Base-by-base conservation (phyloP, 1,140 invertebrate genomes). In the Caenorhabditis brenneri region DNA sequence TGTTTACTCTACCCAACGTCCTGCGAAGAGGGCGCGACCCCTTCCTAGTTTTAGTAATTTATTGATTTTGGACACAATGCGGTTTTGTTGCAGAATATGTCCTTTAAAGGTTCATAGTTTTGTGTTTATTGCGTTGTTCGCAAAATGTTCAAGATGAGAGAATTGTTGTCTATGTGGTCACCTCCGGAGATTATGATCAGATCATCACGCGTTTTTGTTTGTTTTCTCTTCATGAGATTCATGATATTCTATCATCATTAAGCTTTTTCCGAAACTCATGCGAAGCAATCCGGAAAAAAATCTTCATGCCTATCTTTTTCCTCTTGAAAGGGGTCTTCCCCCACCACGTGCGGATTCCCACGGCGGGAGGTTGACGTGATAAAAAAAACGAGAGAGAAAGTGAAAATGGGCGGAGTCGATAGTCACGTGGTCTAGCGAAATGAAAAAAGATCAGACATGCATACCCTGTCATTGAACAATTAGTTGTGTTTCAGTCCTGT, bases 361-460 rank as follows among this genome's bases (percentile, higher is more conserved):
- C 36, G 36, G 65, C 22, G 53, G 53, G 53, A 65, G 65, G 65
- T 74, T 74, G 65, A 74, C 65, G 65, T 74, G 65, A 74, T 74
- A 74, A 74, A 74, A 42, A 46, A 36, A n/a, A n/a, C n/a, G 33
- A 65, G 33, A 65, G 29, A 42, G 33, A 74, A 74, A n/a, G 9
- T 19, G 12, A 42, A 74, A n/a, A 22, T 74, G 36, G 65, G 65
- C 65, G 65, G 65, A 39, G 65, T 42, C 65, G 10, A 42, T n/a
- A 36, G 65, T 74, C 65, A 74, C 65, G 65, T 74, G 65, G 65
- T 74, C 33, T 74, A 24, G 65, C 29, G 36, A 19, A n/a, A n/a
- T n/a, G n/a, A n/a, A n/a, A n/a, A 22, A 15, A n/a, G 22, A 74
- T 74, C 36, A 16, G 58, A 65, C 19, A 39, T 5, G 15, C 31